Percentiles rank a stretch among this genome's conserved stretches.
These are phyloP conservation scores for Trichomycterus rosablanca DNA, from an alignment of 2,113 vertebrate genomes.

Conservation along the genomic window DNA sequence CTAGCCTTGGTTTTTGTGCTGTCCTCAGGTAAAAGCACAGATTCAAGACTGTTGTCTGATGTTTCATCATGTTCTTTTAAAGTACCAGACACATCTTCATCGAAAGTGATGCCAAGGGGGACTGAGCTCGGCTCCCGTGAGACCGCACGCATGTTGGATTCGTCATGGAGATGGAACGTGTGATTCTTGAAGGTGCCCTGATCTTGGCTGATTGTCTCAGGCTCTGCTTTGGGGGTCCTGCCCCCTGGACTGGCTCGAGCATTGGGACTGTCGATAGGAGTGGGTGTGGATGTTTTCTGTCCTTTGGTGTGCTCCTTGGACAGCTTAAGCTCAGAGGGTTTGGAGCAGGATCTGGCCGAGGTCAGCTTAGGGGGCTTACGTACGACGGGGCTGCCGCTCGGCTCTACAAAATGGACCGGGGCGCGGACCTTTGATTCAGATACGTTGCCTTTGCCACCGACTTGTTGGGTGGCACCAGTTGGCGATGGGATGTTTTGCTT, in stretches of 20 bases:
- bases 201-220: conserved; percentile 53
- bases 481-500: conserved; percentile 64
- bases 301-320: conserved; percentile 67
- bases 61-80: conserved; percentile 57
- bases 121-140: conserved; percentile 70
- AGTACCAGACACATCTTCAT: conserved; percentile 59
- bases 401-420: conserved; percentile 77
- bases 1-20: conserved; percentile 69
- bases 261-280: conserved; percentile 35
- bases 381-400: conserved; percentile 70
- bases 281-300: conserved; percentile 67
- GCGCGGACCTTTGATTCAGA: conserved; percentile 71
- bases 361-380: conserved; percentile 77
- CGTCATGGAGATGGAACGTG: conserved; percentile 74
- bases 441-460: conserved; percentile 63
- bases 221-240: conserved; percentile 63
- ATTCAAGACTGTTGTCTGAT: conserved; percentile 62
- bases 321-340: conserved; percentile 73
- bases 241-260: conserved; percentile 63
- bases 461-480: conserved; percentile 47
- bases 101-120: conserved; percentile 64
- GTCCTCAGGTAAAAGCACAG: conserved; percentile 66
- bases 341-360: conserved; percentile 69
- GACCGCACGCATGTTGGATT: conserved; percentile 74
- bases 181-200: conserved; percentile 59